A percentile compares a stretch with the other conserved stretches of the same genome.
Evolutionary conservation across 2,113 vertebrate genomes (phyloP).

Genomic region (Pogonocichla stellata): DNA sequence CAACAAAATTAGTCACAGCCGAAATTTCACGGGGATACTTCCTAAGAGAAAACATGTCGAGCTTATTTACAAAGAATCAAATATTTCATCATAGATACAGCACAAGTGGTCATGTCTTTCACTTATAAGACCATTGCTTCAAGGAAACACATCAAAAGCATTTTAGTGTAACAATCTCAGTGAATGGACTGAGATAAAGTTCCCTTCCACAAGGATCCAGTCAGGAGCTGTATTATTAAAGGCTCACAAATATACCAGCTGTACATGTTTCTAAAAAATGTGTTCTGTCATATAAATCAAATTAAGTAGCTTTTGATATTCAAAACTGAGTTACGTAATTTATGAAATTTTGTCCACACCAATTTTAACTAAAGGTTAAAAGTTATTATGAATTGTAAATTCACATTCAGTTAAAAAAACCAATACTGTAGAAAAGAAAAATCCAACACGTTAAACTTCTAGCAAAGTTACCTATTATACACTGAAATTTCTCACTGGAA

Average conservation of each 20-base stretch:
- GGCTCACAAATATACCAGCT: background rate
- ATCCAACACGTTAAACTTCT: background rate
- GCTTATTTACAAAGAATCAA: background rate
- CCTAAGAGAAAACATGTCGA: background rate
- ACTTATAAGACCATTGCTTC: background rate
- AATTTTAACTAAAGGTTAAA: background rate
- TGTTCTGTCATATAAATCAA: background rate
- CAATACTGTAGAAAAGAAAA: background rate
- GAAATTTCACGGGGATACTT: background rate
- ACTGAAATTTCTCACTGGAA: background rate
- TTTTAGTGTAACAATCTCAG: background rate
- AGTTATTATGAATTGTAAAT: background rate
- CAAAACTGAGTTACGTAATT: background rate
- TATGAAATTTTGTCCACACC: background rate
- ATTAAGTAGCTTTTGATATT: background rate
- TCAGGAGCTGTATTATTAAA: background rate
- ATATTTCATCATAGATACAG: background rate
- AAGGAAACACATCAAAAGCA: constrained; percentile 1
- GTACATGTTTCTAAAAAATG: background rate
- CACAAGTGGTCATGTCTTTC: background rate
- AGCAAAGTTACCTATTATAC: background rate
- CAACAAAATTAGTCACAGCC: background rate
- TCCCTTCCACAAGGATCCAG: background rate
- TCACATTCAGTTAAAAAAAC: background rate
- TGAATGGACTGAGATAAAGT: background rate